Evolutionary conservation across 92 coral and sea anemone genomes (phyloP).

Genomic region (Micromussa lordhowensis): DNA sequence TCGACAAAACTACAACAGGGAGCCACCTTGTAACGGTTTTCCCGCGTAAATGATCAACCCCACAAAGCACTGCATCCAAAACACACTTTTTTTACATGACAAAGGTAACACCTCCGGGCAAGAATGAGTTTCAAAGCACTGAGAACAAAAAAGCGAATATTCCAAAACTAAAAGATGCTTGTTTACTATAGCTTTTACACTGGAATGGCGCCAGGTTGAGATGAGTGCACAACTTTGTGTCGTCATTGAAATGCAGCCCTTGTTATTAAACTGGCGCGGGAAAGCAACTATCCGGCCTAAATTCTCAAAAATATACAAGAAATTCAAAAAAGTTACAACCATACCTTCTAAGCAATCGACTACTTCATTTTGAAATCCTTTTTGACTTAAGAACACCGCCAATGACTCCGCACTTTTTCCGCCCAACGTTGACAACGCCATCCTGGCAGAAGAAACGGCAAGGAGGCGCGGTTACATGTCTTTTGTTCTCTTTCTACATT

Average conservation of each 20-base stretch:
- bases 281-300: conserved; percentile 10
- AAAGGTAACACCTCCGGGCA: too few relatives aligned
- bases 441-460: conserved; percentile 1
- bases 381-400: neutral
- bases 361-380: conserved; percentile 38
- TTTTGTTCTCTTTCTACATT: neutral
- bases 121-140: too few relatives aligned
- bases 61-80: too few relatives aligned
- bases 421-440: neutral
- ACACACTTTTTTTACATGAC: too few relatives aligned
- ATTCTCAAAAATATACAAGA: neutral
- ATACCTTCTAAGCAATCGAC: conserved; percentile 31
- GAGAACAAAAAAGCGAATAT: too few relatives aligned
- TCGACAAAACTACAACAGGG: neutral
- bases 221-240: conserved; percentile 17
- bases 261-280: conserved; percentile 12
- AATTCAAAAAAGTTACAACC: neutral
- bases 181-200: neutral
- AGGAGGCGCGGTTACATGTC: conserved; percentile 32
- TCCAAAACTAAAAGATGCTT: conserved; percentile 21
- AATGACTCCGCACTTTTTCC: conserved; percentile 6
- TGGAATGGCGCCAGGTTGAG: conserved; percentile 36
- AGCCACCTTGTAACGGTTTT: too few relatives aligned
- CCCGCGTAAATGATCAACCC: too few relatives aligned
- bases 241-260: conserved; percentile 19